These are phyloP conservation scores for Oncorhynchus mykiss DNA, from an alignment of 2,113 vertebrate species.

Conservation along the genomic window DNA sequence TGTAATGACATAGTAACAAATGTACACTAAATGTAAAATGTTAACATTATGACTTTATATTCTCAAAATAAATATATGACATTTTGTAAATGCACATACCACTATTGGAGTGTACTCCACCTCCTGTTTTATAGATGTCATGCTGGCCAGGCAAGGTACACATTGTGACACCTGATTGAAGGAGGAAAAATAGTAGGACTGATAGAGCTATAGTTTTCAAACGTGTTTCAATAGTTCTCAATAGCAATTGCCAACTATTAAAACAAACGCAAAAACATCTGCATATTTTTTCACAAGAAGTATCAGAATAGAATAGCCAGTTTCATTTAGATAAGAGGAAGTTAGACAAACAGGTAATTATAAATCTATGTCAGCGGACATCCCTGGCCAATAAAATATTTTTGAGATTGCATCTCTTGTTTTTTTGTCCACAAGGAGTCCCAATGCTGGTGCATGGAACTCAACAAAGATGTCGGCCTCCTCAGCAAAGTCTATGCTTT, in stretches of 20 bases:
- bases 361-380: background rate
- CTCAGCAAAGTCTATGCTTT: no score
- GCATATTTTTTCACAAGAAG: no score
- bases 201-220: background rate
- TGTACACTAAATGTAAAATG: no score
- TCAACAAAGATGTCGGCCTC: no score
- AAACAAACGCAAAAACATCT: no score
- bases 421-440: background rate
- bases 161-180: background rate
- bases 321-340: background rate
- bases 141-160: no score
- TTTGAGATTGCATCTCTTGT: background rate
- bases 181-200: background rate
- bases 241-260: background rate
- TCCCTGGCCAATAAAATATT: background rate
- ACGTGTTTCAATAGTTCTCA: background rate
- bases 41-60: no score
- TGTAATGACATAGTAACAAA: no score
- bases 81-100: background rate
- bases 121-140: no score
- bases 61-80: no score
- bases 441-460: background rate
- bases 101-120: no score
- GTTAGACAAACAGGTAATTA: background rate
- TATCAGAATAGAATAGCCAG: background rate